A percentile compares a stretch with the other conserved stretches of the same genome.
Conservation (phyloP, 2,797 vertebrate species). For the Lemur catta region DNA sequence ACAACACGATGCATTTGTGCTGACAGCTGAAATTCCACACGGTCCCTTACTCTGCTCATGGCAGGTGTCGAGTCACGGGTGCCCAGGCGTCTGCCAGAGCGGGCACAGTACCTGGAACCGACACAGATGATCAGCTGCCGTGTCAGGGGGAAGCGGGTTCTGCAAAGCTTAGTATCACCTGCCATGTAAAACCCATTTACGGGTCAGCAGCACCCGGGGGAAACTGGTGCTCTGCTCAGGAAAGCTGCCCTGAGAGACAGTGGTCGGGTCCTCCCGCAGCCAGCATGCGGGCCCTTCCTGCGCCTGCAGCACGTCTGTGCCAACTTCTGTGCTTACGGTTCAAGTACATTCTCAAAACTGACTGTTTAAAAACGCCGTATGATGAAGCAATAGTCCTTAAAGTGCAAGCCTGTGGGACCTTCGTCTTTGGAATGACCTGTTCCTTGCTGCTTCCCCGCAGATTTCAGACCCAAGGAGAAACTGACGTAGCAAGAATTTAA, state of each 20-base stretch:
- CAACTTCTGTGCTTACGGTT: no score
- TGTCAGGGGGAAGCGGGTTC: neutral
- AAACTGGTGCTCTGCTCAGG: no score
- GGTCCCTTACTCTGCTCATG: neutral
- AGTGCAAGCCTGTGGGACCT: no score
- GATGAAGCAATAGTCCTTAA: no score
- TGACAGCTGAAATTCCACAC: neutral
- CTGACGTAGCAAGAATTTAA: neutral
- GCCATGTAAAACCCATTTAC: neutral
- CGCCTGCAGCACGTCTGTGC: fast-evolving
- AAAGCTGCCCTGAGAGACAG: neutral
- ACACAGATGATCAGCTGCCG: neutral
- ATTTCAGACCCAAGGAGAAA: neutral
- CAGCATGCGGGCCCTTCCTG: fast-evolving
- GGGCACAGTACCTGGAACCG: neutral
- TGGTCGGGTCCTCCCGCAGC: neutral
- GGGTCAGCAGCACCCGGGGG: neutral
- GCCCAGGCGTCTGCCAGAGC: neutral
- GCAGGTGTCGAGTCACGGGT: no score
- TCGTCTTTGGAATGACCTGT: neutral
- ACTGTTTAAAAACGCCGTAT: neutral
- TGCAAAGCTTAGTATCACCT: neutral
- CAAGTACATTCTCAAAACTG: neutral
- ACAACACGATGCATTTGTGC: fast-evolving
- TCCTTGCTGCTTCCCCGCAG: neutral